These are phyloP conservation scores for Henicopernis longicauda DNA, from an alignment of 2,113 vertebrate species.

Conservation along the genomic window DNA sequence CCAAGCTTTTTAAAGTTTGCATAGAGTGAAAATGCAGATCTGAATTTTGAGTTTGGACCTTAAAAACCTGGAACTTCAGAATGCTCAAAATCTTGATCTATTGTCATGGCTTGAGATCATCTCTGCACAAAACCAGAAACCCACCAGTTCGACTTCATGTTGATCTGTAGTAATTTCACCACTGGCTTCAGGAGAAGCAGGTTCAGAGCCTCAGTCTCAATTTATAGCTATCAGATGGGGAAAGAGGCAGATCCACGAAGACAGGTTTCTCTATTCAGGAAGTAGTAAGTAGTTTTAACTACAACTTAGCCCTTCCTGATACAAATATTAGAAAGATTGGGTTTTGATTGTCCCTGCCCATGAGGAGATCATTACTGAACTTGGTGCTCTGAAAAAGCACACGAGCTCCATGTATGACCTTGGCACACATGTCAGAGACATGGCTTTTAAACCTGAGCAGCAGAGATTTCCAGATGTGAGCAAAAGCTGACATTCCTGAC, in stretches of 20 bases:
- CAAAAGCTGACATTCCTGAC: background rate
- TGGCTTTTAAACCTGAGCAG: background rate
- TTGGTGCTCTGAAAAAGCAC: background rate
- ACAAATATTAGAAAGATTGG: background rate
- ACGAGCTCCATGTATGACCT: background rate
- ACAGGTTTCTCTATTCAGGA: background rate
- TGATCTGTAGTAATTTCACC: background rate
- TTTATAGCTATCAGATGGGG: background rate
- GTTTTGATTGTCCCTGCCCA: background rate
- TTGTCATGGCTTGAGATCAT: background rate
- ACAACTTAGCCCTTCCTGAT: background rate
- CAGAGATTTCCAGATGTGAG: background rate
- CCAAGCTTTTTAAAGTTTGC: background rate
- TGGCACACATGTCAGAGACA: background rate
- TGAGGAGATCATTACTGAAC: background rate
- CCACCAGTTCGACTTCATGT: background rate
- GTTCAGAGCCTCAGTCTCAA: background rate
- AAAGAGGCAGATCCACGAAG: background rate
- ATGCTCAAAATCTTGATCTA: background rate
- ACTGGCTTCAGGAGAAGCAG: background rate
- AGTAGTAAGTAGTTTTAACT: background rate
- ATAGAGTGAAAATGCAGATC: background rate
- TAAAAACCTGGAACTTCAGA: background rate
- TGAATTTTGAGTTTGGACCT: background rate
- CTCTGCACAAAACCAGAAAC: background rate